Base-by-base conservation (phyloP, 92 coral and sea anemone species). In the Isaurus tuberculatus region DNA sequence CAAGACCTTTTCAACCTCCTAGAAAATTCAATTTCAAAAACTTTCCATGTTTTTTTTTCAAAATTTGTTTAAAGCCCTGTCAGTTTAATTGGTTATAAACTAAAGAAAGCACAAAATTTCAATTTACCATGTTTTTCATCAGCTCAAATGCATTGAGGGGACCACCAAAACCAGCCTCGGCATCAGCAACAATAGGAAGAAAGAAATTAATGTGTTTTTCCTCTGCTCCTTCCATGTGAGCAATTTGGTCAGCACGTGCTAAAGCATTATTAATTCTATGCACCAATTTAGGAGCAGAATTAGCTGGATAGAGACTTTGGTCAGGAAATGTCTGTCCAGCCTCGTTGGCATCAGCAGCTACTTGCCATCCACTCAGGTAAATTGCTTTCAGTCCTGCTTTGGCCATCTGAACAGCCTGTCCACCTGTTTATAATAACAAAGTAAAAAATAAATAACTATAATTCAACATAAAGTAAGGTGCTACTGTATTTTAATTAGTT, bases 331-430 rank as follows among this genome's bases (percentile, higher is more conserved):
- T 95, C 84, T 95, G 98, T 5, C 92, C 91, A 30, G 98, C 96
- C 68, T 88, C 89, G 64, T 95, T 95, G 15, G 92, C 91, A 69
- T 95, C 98, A 42, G 98, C 98, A 9, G 98, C 98, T 30, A 95
- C 98, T 85, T 95, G 98, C 98, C 98, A 95, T 60, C 98, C 98
- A 85, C 98, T 95, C 85, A 95, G 88, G 72, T 95, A 95, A 84
- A 95, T 95, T 65, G 98, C 94, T 74, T 92, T 89, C 78, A 95
- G 81, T 13, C 98, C 98, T 29, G 93, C 98, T 75, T 95, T 95
- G 29, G 98, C 98, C 98, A 95, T 95, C 75, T 95, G 98, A 28
- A 90, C 94, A 51, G 98, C 98, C 73, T 95, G 98, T 40, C 97
- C 93, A 70, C 98, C 98, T 95, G 40, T 0, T 26, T 44, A 70